Percentiles rank a stretch among this genome's conserved stretches.
phyloP scores from a whole-genome alignment of 1,140 invertebrate species.

The Macrocentrus cingulum region DNA sequence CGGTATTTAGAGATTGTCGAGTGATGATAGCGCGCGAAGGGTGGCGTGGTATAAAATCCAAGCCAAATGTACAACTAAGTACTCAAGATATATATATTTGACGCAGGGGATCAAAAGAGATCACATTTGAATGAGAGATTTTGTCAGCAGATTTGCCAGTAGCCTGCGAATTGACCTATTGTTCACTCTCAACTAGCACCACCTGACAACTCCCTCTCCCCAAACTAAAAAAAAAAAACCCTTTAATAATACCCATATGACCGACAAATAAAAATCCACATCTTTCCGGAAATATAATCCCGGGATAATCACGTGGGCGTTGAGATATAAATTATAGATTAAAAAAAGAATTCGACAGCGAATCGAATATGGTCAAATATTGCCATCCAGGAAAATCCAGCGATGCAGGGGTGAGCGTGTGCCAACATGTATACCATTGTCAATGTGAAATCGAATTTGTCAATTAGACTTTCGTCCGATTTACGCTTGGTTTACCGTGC shows the following conservation, averaged over 20 bases:
- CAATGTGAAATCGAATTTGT: constrained; percentile 55
- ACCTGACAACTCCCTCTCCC: constrained; percentile 44
- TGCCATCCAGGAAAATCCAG: too few species aligned
- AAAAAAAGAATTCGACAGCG: too few species aligned
- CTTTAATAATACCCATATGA: too few species aligned
- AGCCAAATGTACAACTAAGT: constrained; percentile 61
- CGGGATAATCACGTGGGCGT: too few species aligned
- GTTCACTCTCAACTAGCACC: constrained; percentile 43
- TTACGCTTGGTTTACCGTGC: constrained; percentile 54
- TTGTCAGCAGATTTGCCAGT: constrained; percentile 50
- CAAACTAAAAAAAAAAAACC: too few species aligned
- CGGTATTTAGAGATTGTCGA: neutral
- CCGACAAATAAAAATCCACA: too few species aligned
- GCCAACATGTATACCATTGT: neutral
- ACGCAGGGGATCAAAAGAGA: constrained; percentile 44
- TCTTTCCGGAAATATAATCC: too few species aligned
- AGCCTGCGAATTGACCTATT: constrained; percentile 52
- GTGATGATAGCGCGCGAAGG: neutral
- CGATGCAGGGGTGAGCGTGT: too few species aligned
- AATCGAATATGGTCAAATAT: too few species aligned
- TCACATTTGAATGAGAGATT: constrained; percentile 56
- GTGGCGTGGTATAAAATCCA: constrained; percentile 37
- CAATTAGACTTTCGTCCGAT: constrained; percentile 53
- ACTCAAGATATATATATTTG: constrained; percentile 54
- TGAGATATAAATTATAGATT: too few species aligned